Evolutionary conservation across 1,140 invertebrate genomes (phyloP).

Genomic region (Pseudomyrmex flavicornis): DNA sequence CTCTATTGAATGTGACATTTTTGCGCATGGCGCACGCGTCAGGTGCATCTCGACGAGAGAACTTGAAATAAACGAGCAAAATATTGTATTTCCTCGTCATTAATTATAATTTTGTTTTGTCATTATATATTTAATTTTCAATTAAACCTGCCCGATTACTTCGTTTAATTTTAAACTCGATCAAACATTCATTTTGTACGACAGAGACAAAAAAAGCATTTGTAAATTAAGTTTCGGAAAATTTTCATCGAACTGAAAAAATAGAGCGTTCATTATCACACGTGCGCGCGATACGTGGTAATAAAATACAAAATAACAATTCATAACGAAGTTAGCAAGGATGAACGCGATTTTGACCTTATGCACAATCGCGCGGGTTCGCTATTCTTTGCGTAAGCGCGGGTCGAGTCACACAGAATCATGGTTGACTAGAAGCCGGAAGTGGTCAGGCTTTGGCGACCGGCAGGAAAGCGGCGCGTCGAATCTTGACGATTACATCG

Average conservation of each 20-base stretch:
- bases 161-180: too few species aligned
- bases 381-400: conserved; percentile 16
- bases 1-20: not conserved
- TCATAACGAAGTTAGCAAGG: not conserved
- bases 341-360: conserved; percentile 56
- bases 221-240: too few species aligned
- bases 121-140: too few species aligned
- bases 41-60: too few species aligned
- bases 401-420: not conserved
- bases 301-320: not conserved
- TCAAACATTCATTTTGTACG: too few species aligned
- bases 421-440: conserved; percentile 50
- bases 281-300: not conserved
- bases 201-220: too few species aligned
- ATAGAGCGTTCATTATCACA: not conserved
- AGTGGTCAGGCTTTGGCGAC: conserved; percentile 58
- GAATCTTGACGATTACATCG: conserved; percentile 53
- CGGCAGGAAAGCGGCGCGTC: conserved; percentile 58
- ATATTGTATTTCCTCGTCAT: too few species aligned
- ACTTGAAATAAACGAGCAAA: too few species aligned
- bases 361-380: conserved; percentile 43
- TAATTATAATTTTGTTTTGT: too few species aligned
- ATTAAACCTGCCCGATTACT: too few species aligned
- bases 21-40: too few species aligned
- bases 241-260: not conserved